A percentile compares a stretch with the other conserved stretches of the same genome.
Evolutionary conservation across 1,140 invertebrate genomes (phyloP).

Genomic region (Bradysia coprophila): DNA sequence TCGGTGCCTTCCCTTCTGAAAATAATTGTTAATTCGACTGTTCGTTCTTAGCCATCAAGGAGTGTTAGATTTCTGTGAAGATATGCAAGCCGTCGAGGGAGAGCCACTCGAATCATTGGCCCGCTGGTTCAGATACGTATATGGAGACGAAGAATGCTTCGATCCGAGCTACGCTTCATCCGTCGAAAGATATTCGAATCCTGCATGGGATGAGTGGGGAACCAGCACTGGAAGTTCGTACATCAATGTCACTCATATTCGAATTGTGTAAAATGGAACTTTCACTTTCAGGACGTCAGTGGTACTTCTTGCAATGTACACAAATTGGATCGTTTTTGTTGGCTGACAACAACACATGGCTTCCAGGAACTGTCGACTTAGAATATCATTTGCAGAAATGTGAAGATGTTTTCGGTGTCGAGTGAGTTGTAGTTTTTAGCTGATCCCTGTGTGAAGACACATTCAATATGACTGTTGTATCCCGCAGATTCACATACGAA

Average conservation of each 20-base stretch:
- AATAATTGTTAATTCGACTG: not conserved
- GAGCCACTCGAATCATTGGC: not conserved
- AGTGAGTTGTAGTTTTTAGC: not conserved
- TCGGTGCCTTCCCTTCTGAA: not conserved
- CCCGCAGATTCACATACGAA: not conserved
- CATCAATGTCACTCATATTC: not conserved
- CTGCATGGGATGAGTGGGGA: not conserved
- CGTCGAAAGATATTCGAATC: not conserved
- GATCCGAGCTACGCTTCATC: not conserved
- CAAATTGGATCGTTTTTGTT: not conserved
- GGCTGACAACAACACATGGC: not conserved
- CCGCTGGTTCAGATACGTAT: not conserved
- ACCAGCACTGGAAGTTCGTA: not conserved
- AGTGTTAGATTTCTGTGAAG: not conserved
- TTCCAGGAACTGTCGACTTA: not conserved
- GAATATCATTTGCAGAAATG: not conserved
- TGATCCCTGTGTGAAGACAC: not conserved
- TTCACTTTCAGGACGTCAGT: not conserved
- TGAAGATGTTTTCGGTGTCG: not conserved
- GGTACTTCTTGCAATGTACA: not conserved
- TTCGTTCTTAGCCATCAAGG: not conserved
- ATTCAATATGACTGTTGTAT: not conserved
- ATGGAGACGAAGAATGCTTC: not conserved
- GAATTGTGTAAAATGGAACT: not conserved
- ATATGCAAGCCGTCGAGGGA: not conserved